phyloP scores from a whole-genome alignment of 1,140 invertebrate species.

The Trissolcus basalis region DNA sequence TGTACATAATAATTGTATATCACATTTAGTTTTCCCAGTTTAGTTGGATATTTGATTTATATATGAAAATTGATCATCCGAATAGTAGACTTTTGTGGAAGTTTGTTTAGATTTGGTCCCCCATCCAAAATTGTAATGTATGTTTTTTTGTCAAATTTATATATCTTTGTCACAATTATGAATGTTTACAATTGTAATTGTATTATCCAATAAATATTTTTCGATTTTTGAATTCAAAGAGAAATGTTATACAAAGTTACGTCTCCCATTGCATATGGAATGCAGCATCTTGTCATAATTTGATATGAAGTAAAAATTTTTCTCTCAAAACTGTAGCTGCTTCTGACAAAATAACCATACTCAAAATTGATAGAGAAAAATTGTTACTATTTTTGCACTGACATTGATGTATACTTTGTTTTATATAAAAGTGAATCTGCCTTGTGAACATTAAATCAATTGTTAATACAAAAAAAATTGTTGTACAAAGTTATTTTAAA shows the following conservation, averaged over 20 bases:
- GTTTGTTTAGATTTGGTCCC: conserved; percentile 27
- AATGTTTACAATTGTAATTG: conserved; percentile 24
- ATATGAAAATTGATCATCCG: neutral
- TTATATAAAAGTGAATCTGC: neutral
- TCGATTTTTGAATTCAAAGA: neutral
- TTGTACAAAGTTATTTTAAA: neutral
- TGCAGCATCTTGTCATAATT: conserved; percentile 66
- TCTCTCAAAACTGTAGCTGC: conserved; percentile 17
- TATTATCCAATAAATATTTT: too few species aligned
- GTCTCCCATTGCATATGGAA: conserved; percentile 63
- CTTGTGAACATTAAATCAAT: neutral
- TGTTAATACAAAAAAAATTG: neutral
- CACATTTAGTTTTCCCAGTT: too few species aligned
- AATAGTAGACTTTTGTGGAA: conserved; percentile 31
- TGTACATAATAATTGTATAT: too few species aligned
- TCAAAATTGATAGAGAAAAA: conserved; percentile 26
- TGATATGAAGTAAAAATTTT: conserved; percentile 42
- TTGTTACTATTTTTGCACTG: conserved; percentile 21
- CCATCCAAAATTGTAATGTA: too few species aligned
- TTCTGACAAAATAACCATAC: neutral
- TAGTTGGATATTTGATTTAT: too few species aligned
- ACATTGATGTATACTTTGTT: conserved; percentile 21
- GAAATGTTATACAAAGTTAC: conserved; percentile 31
- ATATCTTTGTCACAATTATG: conserved; percentile 50
- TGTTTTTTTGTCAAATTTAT: conserved; percentile 12